Conservation (phyloP, 2,888 invertebrate species). For the Drosophila anomelani region DNA sequence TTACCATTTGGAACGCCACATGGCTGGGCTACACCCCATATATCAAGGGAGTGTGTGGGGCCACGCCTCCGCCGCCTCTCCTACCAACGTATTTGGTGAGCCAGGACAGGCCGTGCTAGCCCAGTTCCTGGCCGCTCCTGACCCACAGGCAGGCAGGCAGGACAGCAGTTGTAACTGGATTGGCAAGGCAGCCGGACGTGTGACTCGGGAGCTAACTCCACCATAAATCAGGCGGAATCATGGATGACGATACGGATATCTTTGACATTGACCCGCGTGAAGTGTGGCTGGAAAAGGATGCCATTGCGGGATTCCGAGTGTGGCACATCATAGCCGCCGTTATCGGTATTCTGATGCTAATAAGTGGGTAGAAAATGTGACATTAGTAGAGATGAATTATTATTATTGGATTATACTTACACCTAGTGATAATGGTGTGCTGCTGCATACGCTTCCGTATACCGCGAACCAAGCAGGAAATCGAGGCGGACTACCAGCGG, state of each 20-base stretch:
- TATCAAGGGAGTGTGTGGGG: slow-evolving; percentile 30
- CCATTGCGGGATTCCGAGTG: slow-evolving; percentile 89
- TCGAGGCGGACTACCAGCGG: slow-evolving; percentile 95
- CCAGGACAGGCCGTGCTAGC: slow-evolving; percentile 21
- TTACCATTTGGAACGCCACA: slow-evolving; percentile 41
- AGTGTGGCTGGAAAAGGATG: slow-evolving; percentile 90
- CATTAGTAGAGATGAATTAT: neutral
- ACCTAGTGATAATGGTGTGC: slow-evolving; percentile 92
- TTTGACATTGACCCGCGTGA: slow-evolving; percentile 85
- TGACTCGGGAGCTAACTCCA: slow-evolving; percentile 21
- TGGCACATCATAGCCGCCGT: slow-evolving; percentile 93
- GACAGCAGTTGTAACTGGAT: slow-evolving; percentile 61
- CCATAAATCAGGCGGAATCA: slow-evolving; percentile 23
- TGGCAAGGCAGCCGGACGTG: slow-evolving; percentile 61
- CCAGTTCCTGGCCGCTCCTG: slow-evolving; percentile 9
- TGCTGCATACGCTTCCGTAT: slow-evolving; percentile 96
- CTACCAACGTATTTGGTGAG: slow-evolving; percentile 29
- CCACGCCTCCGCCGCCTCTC: slow-evolving; percentile 29
- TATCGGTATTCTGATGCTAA: slow-evolving; percentile 87
- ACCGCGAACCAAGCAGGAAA: slow-evolving; percentile 97
- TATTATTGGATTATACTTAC: neutral
- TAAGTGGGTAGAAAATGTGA: slow-evolving; percentile 85
- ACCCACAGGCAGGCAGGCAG: slow-evolving; percentile 1
- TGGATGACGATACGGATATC: slow-evolving; percentile 76
- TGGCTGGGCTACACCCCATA: slow-evolving; percentile 14